These are phyloP conservation scores for Achroia grisella DNA, from an alignment of 1,140 invertebrate species.

Conservation along the genomic window DNA sequence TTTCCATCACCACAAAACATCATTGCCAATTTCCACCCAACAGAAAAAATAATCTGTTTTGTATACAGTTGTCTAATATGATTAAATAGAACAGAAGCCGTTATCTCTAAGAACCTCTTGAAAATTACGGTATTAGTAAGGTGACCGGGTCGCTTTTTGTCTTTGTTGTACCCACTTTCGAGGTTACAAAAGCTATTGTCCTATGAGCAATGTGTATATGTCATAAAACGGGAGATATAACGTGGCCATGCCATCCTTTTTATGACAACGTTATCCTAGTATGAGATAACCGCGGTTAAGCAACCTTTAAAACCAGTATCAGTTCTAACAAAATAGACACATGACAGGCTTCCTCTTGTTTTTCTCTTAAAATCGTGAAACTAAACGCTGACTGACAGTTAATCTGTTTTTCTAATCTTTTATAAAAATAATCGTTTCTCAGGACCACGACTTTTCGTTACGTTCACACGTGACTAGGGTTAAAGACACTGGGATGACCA, in stretches of 20 bases:
- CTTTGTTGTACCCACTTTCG: slow-evolving; percentile 17
- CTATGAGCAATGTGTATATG: slow-evolving; percentile 2
- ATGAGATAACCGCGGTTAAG: slow-evolving; percentile 4
- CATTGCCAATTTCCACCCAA: no score
- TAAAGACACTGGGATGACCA: slow-evolving; percentile 24
- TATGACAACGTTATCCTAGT: slow-evolving; percentile 3
- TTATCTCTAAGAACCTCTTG: slow-evolving; percentile 21
- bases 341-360: neutral
- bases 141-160: slow-evolving; percentile 51
- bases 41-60: no score
- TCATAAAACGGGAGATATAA: neutral
- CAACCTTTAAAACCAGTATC: neutral
- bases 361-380: slow-evolving; percentile 16
- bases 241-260: neutral
- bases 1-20: no score
- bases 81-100: slow-evolving; percentile 1
- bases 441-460: slow-evolving; percentile 18
- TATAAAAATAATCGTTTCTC: slow-evolving; percentile 32
- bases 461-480: slow-evolving; percentile 40
- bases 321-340: no score
- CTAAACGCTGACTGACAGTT: slow-evolving; percentile 7
- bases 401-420: slow-evolving; percentile 27
- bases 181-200: slow-evolving; percentile 17
- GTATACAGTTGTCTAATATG: no score
- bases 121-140: slow-evolving; percentile 28